Evolutionary conservation across 2,888 invertebrate genomes (phyloP).

Genomic region (Eupithecia tripunctaria): DNA sequence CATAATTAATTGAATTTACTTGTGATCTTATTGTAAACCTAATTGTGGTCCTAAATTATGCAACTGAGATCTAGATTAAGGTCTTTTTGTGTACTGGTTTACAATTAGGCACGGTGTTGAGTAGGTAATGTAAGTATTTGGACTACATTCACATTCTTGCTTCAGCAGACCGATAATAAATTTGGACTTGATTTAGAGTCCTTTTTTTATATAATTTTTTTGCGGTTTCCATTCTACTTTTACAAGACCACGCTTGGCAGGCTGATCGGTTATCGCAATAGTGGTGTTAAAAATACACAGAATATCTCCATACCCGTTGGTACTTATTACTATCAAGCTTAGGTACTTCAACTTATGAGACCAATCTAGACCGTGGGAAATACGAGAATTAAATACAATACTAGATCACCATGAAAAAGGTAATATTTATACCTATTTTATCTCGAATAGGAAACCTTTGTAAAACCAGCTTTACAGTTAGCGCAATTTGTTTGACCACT

Average conservation of each 20-base stretch:
- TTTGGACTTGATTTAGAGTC: not conserved
- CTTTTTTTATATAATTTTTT: no score
- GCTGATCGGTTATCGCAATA: not conserved
- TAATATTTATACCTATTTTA: not conserved
- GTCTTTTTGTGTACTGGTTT: slow-evolving; percentile 10
- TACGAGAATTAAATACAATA: not conserved
- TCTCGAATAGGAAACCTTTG: not conserved
- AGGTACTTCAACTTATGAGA: not conserved
- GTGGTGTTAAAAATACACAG: not conserved
- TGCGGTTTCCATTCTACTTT: no score
- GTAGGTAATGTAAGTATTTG: not conserved
- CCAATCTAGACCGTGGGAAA: slow-evolving; percentile 26
- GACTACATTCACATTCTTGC: not conserved
- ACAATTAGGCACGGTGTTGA: slow-evolving; percentile 7
- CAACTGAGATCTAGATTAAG: slow-evolving; percentile 5
- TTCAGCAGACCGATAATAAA: not conserved
- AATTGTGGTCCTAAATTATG: slow-evolving; percentile 7
- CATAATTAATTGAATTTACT: slow-evolving; percentile 20
- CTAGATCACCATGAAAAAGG: not conserved
- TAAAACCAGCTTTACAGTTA: not conserved
- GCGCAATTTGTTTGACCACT: not conserved
- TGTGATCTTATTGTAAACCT: slow-evolving; percentile 24
- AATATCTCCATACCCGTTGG: not conserved
- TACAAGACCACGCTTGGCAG: not conserved
- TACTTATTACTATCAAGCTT: slow-evolving; percentile 9